These are phyloP conservation scores for Agriopis leucophaearia DNA, from an alignment of 2,888 invertebrate genomes.

Conservation along the genomic window DNA sequence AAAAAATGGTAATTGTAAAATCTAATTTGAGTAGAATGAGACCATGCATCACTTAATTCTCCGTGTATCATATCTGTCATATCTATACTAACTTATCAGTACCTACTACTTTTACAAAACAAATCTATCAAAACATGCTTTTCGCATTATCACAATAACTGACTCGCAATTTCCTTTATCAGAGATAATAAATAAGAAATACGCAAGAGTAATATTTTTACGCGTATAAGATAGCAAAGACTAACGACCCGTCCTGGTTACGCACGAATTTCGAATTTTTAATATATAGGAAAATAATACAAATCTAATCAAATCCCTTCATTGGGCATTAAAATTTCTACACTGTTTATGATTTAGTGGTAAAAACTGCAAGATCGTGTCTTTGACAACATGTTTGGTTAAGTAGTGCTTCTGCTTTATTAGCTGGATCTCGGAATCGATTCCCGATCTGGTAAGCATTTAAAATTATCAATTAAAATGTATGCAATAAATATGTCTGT, in stretches of 20 bases:
- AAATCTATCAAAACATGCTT: conserved; percentile 32
- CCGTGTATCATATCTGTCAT: not conserved
- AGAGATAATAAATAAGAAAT: conserved; percentile 11
- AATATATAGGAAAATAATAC: not conserved
- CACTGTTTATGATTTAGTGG: not conserved
- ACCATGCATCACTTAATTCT: conserved; percentile 3
- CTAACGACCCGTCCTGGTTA: not conserved
- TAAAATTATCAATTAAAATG: too few species aligned
- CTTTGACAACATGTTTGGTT: too few species aligned
- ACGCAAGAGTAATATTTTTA: not conserved
- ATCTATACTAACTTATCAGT: conserved; percentile 15
- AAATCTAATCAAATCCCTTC: too few species aligned
- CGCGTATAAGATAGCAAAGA: not conserved
- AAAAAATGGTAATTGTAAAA: not conserved
- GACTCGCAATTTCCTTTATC: conserved; percentile 19
- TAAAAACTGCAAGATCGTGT: too few species aligned
- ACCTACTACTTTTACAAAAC: conserved; percentile 24
- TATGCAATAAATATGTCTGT: too few species aligned
- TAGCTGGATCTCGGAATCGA: too few species aligned
- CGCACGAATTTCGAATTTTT: not conserved
- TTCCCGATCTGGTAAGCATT: too few species aligned
- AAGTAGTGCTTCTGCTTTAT: too few species aligned
- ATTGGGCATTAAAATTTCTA: too few species aligned
- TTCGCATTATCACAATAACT: conserved; percentile 27
- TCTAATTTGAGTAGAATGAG: not conserved